A percentile compares a stretch with the other conserved stretches of the same genome.
phyloP scores from a whole-genome alignment of 2,888 invertebrate species.

The Theretra japonica region DNA sequence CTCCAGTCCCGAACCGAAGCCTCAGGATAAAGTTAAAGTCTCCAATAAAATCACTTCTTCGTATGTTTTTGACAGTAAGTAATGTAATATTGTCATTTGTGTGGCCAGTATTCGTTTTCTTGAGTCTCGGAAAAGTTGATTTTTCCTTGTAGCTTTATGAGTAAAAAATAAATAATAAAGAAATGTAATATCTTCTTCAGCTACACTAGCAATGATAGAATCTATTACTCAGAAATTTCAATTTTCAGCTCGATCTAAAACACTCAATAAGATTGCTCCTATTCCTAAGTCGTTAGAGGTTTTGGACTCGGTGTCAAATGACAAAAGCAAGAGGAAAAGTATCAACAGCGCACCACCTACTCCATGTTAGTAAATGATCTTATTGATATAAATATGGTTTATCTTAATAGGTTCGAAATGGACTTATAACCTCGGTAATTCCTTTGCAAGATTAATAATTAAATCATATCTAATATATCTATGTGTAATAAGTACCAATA shows the following conservation, averaged over 20 bases:
- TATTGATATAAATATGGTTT: background rate
- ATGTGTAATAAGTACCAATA: too few species aligned
- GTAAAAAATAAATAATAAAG: too few species aligned
- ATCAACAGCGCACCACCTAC: background rate
- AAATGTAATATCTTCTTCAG: too few species aligned
- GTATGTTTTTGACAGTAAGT: conserved; percentile 51
- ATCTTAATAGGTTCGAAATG: too few species aligned
- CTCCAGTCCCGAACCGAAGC: conserved; percentile 37
- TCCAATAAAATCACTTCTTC: conserved; percentile 35
- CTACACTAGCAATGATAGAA: background rate
- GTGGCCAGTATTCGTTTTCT: background rate
- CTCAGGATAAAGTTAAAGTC: conserved; percentile 37
- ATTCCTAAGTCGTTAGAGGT: conserved; percentile 35
- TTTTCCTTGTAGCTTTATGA: too few species aligned
- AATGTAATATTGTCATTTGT: too few species aligned
- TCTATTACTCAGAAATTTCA: background rate
- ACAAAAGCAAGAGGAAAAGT: conserved; percentile 24
- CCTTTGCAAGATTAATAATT: too few species aligned
- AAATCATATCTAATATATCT: too few species aligned
- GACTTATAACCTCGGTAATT: too few species aligned
- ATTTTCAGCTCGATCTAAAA: conserved; percentile 55
- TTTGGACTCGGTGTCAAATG: conserved; percentile 32
- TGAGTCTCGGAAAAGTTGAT: too few species aligned
- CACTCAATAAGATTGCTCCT: conserved; percentile 41
- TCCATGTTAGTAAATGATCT: conserved; percentile 16